Percentiles rank a stretch among this genome's conserved stretches.
phyloP scores from a whole-genome alignment of 2,888 invertebrate species.

The Ligdia adustata region DNA sequence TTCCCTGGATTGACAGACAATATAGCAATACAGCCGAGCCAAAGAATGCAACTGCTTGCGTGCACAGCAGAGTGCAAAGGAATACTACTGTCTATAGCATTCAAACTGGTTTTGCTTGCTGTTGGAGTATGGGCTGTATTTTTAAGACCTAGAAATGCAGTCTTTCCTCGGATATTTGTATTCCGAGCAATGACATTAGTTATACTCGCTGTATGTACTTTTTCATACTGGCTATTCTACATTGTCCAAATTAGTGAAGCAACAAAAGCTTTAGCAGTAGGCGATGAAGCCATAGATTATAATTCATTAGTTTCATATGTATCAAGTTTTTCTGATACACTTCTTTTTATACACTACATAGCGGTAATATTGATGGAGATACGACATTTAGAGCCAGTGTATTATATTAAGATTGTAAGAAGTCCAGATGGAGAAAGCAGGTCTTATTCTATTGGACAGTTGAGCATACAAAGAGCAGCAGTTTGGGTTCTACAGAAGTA shows the following conservation, averaged over 20 bases:
- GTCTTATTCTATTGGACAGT: conserved; percentile 93
- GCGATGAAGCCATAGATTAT: conserved; percentile 92
- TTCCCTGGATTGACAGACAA: conserved; percentile 90
- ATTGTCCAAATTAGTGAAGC: conserved; percentile 95
- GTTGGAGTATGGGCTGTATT: conserved; percentile 97
- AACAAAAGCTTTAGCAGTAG: conserved; percentile 90
- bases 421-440: conserved; percentile 97
- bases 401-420: conserved; percentile 94
- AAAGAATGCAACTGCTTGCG: conserved; percentile 88
- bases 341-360: conserved; percentile 97
- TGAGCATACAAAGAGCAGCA: conserved; percentile 97
- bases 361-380: conserved; percentile 97
- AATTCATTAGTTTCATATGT: conserved; percentile 96
- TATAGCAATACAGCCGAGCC: conserved; percentile 87
- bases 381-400: conserved; percentile 95
- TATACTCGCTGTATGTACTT: conserved; percentile 94
- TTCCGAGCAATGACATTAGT: conserved; percentile 95
- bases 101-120: conserved; percentile 94
- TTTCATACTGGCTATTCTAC: conserved; percentile 99
- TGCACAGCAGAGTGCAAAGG: conserved; percentile 98
- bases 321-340: conserved; percentile 95
- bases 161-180: conserved; percentile 95
- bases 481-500: conserved; percentile 97
- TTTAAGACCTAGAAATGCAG: conserved; percentile 91
- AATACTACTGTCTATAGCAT: conserved; percentile 94